A percentile compares a stretch with the other conserved stretches of the same genome.
Conservation (phyloP, 1,140 invertebrate genomes). For the Drosophila grimshawi region DNA sequence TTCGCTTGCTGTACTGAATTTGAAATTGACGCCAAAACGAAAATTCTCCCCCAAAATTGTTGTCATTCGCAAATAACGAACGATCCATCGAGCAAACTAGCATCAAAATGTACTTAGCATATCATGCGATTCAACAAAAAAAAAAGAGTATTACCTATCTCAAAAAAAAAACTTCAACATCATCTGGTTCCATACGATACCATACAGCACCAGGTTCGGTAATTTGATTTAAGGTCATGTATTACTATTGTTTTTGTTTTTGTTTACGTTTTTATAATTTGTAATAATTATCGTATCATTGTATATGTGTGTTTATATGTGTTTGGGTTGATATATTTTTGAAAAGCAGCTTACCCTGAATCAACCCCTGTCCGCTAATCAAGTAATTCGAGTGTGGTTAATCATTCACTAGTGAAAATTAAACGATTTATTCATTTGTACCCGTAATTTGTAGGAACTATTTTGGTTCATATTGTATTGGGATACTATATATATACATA, state of each 20-base stretch:
- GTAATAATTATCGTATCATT: constrained; percentile 42
- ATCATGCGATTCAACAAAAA: constrained; percentile 67
- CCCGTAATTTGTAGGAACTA: constrained; percentile 59
- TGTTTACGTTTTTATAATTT: constrained; percentile 17
- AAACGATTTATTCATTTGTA: constrained; percentile 44
- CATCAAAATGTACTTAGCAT: constrained; percentile 60
- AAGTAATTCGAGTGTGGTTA: constrained; percentile 6
- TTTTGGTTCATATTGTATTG: constrained; percentile 39
- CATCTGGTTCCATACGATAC: constrained; percentile 74
- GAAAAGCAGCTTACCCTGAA: background rate
- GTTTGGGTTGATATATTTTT: background rate
- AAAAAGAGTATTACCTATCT: constrained; percentile 24
- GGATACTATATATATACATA: constrained; percentile 23
- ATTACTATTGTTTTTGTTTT: constrained; percentile 56
- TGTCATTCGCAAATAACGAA: constrained; percentile 35
- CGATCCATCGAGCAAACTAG: constrained; percentile 55
- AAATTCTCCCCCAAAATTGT: constrained; percentile 44
- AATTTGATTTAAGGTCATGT: constrained; percentile 65
- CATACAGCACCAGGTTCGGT: constrained; percentile 76
- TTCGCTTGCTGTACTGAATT: constrained; percentile 54
- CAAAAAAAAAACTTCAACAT: constrained; percentile 65
- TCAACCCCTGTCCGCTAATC: constrained; percentile 18
- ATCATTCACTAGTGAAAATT: constrained; percentile 14
- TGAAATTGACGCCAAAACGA: constrained; percentile 61
- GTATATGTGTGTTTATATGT: constrained; percentile 39